Evolutionary conservation across 2,888 invertebrate genomes (phyloP), one percentile per base, ranked within the genome.

Genomic region (Megaustenia siamemsis): DNA sequence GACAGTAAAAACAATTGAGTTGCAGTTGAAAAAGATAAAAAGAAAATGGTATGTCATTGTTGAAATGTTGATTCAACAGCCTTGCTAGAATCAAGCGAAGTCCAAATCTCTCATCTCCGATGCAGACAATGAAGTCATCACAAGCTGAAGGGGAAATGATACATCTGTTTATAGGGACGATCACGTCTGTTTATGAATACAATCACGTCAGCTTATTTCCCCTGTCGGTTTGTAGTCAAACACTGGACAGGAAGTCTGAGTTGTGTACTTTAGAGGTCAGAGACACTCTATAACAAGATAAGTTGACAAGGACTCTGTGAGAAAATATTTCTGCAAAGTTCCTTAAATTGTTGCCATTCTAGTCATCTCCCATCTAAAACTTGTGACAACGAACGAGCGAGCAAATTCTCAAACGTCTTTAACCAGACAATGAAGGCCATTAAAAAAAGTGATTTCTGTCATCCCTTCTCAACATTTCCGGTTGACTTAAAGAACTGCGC

Each of bases 371-470:
- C 21, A 8, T 63, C 63, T 75, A 82, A 82, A 63, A 56, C 49
- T 32, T 35, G 35, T n/a, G 38, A 38, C 75, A 82, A 75, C 82
- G 40, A 28, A 28, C 63, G 45, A 66, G 75, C 82, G 63, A 73
- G 60, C 60, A 82, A 73, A 71, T 53, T 81, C 82, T 43, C 73
- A 40, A 56, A 40, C 45, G 21, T 35, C 45, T 60, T 45, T 43
- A 45, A 18, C 28, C 35, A 45, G 75, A 82, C 82, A 82, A 82
- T 82, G 75, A 32, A 45, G 75, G 66, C 63, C 40, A 71, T 82
- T 82, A 75, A 82, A 82, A 71, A 56, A 73, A 45, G 49, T 82
- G 82, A 82, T 75, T 75, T 75, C 75, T 45, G 82, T n/a, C 75
- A 45, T 60, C 82, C 43, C 69, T 24, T n/a, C n/a, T 75, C 75